These are phyloP conservation scores for Agrypnus murinus DNA, from an alignment of 2,888 invertebrate genomes.

Conservation along the genomic window DNA sequence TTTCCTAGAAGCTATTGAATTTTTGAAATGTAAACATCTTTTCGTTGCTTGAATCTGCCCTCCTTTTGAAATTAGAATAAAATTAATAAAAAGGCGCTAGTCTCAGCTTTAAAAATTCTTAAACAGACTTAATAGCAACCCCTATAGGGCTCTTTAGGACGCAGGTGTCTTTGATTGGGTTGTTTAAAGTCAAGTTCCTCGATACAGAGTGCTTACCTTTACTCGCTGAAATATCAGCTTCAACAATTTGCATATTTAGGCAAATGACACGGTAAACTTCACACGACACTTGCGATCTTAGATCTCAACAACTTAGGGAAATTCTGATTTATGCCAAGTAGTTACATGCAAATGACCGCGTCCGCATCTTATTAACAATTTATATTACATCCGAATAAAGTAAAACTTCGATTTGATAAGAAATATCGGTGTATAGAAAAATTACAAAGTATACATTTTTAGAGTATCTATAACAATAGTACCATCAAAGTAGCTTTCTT, in stretches of 20 bases:
- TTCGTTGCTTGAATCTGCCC: constrained; percentile 21
- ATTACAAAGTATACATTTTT: too few relatives aligned
- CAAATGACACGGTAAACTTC: constrained; percentile 59
- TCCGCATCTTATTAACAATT: constrained; percentile 20
- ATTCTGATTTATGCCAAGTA: constrained; percentile 41
- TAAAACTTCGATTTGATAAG: not conserved
- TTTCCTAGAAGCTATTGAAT: constrained; percentile 4
- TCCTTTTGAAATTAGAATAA: constrained; percentile 58
- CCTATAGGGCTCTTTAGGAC: constrained; percentile 57
- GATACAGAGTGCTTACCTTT: constrained; percentile 59
- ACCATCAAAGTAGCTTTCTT: too few relatives aligned
- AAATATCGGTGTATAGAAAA: not conserved
- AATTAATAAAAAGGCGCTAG: constrained; percentile 60
- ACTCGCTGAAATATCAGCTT: constrained; percentile 56
- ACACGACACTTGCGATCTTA: constrained; percentile 51
- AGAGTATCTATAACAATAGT: too few relatives aligned
- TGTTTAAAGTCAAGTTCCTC: constrained; percentile 58
- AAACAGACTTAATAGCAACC: constrained; percentile 57
- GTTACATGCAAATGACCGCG: constrained; percentile 36
- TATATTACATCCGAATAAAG: not conserved
- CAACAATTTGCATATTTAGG: constrained; percentile 62
- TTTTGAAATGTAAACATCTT: constrained; percentile 1
- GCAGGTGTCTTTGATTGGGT: constrained; percentile 64
- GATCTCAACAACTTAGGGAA: constrained; percentile 43
- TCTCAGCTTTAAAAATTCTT: constrained; percentile 56